phyloP scores from a whole-genome alignment of 2,113 vertebrate species.

The Psophia crepitans region DNA sequence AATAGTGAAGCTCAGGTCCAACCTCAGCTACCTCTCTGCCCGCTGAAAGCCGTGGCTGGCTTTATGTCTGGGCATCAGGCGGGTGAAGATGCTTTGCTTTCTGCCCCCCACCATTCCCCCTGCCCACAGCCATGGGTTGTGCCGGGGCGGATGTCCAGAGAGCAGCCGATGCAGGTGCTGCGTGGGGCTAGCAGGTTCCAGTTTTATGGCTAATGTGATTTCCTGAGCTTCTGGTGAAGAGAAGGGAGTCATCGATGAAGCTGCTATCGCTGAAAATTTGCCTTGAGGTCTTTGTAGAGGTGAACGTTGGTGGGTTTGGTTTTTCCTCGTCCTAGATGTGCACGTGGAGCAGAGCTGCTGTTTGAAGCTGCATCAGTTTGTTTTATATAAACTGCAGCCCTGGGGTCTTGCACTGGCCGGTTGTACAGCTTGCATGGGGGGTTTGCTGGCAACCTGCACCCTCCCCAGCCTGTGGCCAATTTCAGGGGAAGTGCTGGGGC shows the following conservation, averaged over 20 bases:
- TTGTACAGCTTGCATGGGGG: fast-evolving
- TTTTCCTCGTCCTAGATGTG: fast-evolving
- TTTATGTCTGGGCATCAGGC: fast-evolving
- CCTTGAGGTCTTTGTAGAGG: not conserved
- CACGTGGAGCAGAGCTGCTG: fast-evolving
- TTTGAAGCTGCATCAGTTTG: fast-evolving
- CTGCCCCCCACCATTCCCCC: too few relatives aligned
- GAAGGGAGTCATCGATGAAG: fast-evolving
- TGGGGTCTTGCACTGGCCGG: not conserved
- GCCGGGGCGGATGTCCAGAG: not conserved
- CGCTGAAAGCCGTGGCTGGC: not conserved
- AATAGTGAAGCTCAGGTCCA: too few relatives aligned
- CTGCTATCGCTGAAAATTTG: not conserved
- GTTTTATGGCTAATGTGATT: fast-evolving
- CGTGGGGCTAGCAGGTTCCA: not conserved
- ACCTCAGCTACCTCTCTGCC: too few relatives aligned
- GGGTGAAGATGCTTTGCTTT: too few relatives aligned
- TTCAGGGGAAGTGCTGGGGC: not conserved
- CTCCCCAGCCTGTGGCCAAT: not conserved
- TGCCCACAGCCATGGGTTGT: too few relatives aligned
- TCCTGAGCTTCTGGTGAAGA: not conserved
- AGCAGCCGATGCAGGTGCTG: not conserved
- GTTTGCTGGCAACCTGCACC: not conserved
- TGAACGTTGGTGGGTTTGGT: not conserved
- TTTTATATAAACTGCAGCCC: fast-evolving